These are phyloP conservation scores for Agrilus mali DNA, from an alignment of 2,888 invertebrate genomes.

Conservation along the genomic window DNA sequence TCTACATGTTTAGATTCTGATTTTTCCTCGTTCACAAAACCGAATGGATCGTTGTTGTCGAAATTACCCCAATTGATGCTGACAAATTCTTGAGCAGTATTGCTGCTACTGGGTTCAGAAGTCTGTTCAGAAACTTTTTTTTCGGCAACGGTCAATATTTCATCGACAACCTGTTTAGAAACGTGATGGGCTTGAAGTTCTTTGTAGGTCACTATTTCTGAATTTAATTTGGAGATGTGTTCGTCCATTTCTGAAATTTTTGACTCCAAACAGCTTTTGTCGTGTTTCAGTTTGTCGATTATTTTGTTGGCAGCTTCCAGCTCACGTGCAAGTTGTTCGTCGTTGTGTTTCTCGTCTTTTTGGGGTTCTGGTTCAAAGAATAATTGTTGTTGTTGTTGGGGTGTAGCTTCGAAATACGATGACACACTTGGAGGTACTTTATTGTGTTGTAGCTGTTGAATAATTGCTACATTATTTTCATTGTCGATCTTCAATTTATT, in stretches of 20 bases:
- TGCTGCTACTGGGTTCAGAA: background rate
- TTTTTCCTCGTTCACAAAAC: slow-evolving; percentile 9
- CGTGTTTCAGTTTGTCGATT: too few species aligned
- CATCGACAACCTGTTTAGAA: slow-evolving; percentile 4
- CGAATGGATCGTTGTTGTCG: slow-evolving; percentile 14
- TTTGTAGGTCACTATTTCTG: slow-evolving; percentile 2
- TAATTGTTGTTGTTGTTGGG: too few species aligned
- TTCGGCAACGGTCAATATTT: slow-evolving; percentile 7
- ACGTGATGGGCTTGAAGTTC: slow-evolving; percentile 3
- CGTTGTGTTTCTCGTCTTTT: too few species aligned
- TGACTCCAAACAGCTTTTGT: too few species aligned
- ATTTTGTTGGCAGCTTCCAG: too few species aligned
- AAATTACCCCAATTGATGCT: background rate
- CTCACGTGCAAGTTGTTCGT: too few species aligned
- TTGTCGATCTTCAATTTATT: slow-evolving; percentile 12
- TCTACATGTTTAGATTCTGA: slow-evolving; percentile 4
- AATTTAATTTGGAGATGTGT: background rate
- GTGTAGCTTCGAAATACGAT: too few species aligned
- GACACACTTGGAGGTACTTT: too few species aligned
- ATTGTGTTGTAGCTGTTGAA: slow-evolving; percentile 5
- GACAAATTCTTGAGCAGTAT: background rate
- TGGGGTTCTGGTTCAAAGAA: too few species aligned
- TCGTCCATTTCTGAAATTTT: too few species aligned
- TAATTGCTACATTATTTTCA: slow-evolving; percentile 7
- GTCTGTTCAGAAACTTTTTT: slow-evolving; percentile 2